Conservation (phyloP, 2,113 vertebrate species). For the Calonectris borealis region DNA sequence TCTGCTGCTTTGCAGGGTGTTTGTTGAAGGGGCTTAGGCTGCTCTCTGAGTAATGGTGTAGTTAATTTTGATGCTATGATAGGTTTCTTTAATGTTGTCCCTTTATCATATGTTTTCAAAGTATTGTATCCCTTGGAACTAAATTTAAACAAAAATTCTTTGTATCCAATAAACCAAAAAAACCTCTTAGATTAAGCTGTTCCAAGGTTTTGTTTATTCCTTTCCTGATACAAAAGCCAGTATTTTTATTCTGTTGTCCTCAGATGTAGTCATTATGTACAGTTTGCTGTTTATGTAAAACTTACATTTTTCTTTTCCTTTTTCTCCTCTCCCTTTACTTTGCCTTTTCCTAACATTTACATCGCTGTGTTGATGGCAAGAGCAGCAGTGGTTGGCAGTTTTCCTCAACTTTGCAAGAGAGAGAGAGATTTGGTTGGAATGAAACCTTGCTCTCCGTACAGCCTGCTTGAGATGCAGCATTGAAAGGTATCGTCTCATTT, state of each 20-base stretch:
- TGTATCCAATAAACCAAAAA: conserved; percentile 28
- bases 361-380: conserved; percentile 1
- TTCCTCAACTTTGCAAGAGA: conserved; percentile 53
- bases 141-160: neutral
- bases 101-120: neutral
- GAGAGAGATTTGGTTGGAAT: conserved; percentile 68
- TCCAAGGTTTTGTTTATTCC: conserved; percentile 39
- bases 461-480: conserved; percentile 65
- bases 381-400: conserved; percentile 69
- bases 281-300: conserved; percentile 62
- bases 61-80: neutral
- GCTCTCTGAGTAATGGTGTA: neutral
- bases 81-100: conserved; percentile 21
- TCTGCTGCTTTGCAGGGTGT: neutral
- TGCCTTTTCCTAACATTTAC: conserved; percentile 56
- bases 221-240: conserved; percentile 1
- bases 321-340: conserved; percentile 59
- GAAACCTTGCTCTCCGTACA: conserved; percentile 61
- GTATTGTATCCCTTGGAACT: conserved; percentile 17
- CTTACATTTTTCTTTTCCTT: conserved; percentile 44
- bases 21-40: neutral
- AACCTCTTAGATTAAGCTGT: conserved; percentile 10
- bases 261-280: conserved; percentile 35
- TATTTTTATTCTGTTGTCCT: conserved; percentile 39
- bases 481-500: conserved; percentile 74